These are phyloP conservation scores for Torymus texanus DNA, from an alignment of 2,888 invertebrate species.

Conservation along the genomic window DNA sequence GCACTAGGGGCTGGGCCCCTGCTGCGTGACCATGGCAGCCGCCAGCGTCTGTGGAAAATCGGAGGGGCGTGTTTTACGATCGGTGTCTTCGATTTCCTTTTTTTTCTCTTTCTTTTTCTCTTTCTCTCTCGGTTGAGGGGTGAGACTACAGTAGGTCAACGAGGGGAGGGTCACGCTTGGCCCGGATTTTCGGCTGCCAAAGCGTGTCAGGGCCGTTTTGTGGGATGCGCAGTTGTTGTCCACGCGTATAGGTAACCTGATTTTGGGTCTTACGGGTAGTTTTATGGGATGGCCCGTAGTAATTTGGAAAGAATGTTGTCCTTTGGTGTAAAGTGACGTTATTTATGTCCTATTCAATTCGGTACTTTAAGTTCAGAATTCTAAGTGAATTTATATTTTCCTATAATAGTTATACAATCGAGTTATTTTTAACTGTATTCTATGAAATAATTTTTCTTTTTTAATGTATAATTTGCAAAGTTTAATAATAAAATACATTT, in stretches of 20 bases:
- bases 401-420: no score
- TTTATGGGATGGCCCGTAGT: slow-evolving; percentile 3
- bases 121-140: neutral
- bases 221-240: slow-evolving; percentile 6
- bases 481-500: no score
- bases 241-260: slow-evolving; percentile 18
- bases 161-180: neutral
- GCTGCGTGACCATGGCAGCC: slow-evolving; percentile 75
- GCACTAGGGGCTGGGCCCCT: slow-evolving; percentile 74
- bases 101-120: slow-evolving; percentile 15
- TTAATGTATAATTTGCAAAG: no score
- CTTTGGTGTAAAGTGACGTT: no score
- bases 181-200: slow-evolving; percentile 5
- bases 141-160: neutral
- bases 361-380: no score
- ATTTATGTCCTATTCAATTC: no score
- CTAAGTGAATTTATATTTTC: no score
- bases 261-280: neutral
- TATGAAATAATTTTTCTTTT: no score
- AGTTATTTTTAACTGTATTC: no score
- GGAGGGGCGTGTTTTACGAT: neutral
- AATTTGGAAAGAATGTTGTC: no score
- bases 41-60: slow-evolving; percentile 69
- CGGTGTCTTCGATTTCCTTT: neutral
- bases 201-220: slow-evolving; percentile 29